Evolutionary conservation across 2,797 vertebrate species (phyloP), one percentile per base, ranked within the genome.

Genomic region (Masticophis lateralis): DNA sequence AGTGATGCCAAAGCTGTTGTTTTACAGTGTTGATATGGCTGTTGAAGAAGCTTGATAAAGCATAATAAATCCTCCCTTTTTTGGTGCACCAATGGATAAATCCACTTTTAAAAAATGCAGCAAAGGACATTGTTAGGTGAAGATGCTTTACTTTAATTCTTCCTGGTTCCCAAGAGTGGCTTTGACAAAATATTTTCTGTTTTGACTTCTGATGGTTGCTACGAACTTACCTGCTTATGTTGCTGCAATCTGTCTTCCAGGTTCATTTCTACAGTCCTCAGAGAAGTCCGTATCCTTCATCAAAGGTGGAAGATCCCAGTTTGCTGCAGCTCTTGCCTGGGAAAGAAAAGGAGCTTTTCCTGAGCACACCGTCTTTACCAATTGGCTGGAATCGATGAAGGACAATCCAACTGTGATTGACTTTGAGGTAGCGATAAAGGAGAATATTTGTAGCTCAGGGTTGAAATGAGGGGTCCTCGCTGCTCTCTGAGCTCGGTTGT

Each of bases 351-450:
- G 96, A 0, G 57, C 97, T 0, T 92, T 97, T 91, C 98, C 99
- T 0, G 95, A 97, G n/a, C 93, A 96, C 13, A 90, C 5, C 0
- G 90, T 95, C 53, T 99, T 97, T 96, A 97, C 91, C 86, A 95
- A 99, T 93, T 99, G 99, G 99, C 94, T 98, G 63, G 97, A 98
- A 89, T 99, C 99, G 0, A 97, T 98, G 25, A 98, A 98, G 32
- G 98, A 99, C 9, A 99, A 99, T 95, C 99, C 98, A 0, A 91
- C 90, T 8, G 96, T 99, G 55, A 95, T 99, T 22, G 98, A 99
- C 20, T 98, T 97, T 96, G 92, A 98, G 98, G 99, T 99, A 97
- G 96, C 94, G 7, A 74, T 74, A 89, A 69, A 92, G 10, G 8
- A 51, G 22, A 88, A 32, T 74, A 37, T 74, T 20, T 37, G 69